Base-by-base conservation (phyloP, 2,888 invertebrate genomes). In the Xanthorhoe spadicearia region DNA sequence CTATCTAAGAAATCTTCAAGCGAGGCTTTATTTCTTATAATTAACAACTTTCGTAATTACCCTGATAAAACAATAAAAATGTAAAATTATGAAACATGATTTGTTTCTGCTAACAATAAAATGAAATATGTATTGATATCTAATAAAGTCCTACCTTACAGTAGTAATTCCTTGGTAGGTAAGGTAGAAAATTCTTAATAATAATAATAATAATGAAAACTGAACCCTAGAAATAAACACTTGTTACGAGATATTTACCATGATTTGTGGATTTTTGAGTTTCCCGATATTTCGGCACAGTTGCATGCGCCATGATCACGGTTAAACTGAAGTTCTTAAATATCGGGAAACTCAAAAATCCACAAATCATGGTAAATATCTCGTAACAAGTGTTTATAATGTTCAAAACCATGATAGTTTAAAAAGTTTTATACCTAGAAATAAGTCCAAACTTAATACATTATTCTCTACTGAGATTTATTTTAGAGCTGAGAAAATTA, bases 1-100 rank as follows among this genome's bases (percentile, higher is more conserved):
- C 48, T 73, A 71, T 64, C 50, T 73, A 74, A 74, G 72, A 76
- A 73, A 72, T 70, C 62, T 59, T 53, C 28, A 70, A 68, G 51
- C 64, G 53, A 71, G 66, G 68, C 62, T 71, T 60, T 53, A 62
- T 58, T 56, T 66, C 68, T 66, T 69, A 70, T 60, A 67, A 63
- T 61, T 61, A 71, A 64, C 59, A 68, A 67, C 63, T 54, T 68
- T 58, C 59, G 32, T 61, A 59, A 49, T 67, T 70, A 71, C 71
- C 70, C 71, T 73, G 71, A 52, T 64, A 50, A 70, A 70, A 61
- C 49, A 60, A 65, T 65, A 60, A 15, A 64, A 59, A 60, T 35
- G 19, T 63, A 60, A 67, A 55, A 55, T 49, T 58, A 58, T 59
- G 13, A 50, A 18, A 38, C 50, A 50, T 54, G 53, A 61, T 38